Conservation (phyloP, 2,113 vertebrate species). For the Solenodon paradoxus region DNA sequence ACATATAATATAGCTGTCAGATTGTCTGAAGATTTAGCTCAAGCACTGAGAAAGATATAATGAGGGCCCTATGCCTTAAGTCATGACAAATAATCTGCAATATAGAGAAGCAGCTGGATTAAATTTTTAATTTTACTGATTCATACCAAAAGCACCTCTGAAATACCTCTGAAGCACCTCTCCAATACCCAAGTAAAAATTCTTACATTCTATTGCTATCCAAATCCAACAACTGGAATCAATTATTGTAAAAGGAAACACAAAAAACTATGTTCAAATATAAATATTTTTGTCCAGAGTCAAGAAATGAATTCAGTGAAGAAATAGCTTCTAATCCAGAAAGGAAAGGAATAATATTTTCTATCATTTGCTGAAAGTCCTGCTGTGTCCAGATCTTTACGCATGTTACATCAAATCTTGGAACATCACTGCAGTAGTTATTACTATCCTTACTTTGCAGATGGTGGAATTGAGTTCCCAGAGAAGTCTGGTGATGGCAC, state of each 20-base stretch:
- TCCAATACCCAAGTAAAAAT: not conserved
- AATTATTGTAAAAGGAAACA: conserved; percentile 6
- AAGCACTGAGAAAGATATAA: not conserved
- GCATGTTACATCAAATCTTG: not conserved
- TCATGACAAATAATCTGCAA: not conserved
- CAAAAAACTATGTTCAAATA: not conserved
- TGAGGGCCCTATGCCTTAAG: not conserved
- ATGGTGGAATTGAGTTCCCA: not conserved
- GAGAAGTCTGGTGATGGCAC: not conserved
- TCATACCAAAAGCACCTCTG: not conserved
- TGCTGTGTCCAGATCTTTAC: not conserved
- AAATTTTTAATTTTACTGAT: not conserved
- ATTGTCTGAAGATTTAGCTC: not conserved
- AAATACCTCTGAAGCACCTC: not conserved
- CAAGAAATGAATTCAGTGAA: conserved; percentile 18
- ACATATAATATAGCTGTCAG: not conserved
- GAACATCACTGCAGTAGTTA: not conserved
- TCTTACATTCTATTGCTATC: not conserved
- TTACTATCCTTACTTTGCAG: not conserved
- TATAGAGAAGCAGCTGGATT: not conserved
- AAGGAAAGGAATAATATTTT: not conserved
- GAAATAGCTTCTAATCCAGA: conserved; percentile 1
- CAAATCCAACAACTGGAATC: not conserved
- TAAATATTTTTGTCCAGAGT: conserved; percentile 20
- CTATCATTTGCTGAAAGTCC: not conserved